Percentiles rank a stretch among this genome's conserved stretches.
Evolutionary conservation across 1,140 invertebrate genomes (phyloP).

Genomic region (Cydia pomonella): DNA sequence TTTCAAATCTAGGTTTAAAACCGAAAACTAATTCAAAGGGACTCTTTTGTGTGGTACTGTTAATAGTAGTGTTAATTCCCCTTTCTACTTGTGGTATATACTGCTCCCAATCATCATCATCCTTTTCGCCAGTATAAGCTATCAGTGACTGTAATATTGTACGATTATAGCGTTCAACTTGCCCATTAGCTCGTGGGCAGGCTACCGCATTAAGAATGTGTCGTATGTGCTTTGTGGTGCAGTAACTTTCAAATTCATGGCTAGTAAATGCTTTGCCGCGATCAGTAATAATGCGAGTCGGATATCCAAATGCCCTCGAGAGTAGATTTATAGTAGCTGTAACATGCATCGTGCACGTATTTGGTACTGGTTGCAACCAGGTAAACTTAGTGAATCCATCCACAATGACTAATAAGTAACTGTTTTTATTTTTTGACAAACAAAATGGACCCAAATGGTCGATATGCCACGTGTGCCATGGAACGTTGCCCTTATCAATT

Average conservation of each 20-base stretch:
- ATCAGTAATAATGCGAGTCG: constrained; percentile 39
- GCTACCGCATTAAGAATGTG: constrained; percentile 35
- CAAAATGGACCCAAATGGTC: constrained; percentile 34
- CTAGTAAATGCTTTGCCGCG: constrained; percentile 39
- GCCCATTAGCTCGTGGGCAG: constrained; percentile 38
- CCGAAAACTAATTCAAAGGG: constrained; percentile 28
- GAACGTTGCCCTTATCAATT: constrained; percentile 40
- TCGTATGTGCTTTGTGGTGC: constrained; percentile 32
- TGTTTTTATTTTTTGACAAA: neutral
- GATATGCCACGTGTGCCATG: constrained; percentile 42
- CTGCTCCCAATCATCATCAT: constrained; percentile 24
- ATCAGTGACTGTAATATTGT: neutral
- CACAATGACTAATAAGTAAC: constrained; percentile 3
- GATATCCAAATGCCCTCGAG: constrained; percentile 37
- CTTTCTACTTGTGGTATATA: constrained; percentile 22
- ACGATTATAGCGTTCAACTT: constrained; percentile 36
- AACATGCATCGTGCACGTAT: neutral
- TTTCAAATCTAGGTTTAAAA: constrained; percentile 28
- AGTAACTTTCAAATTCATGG: constrained; percentile 39
- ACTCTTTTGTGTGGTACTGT: constrained; percentile 29
- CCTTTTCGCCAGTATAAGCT: constrained; percentile 8
- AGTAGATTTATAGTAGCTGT: constrained; percentile 2
- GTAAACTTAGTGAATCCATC: constrained; percentile 13
- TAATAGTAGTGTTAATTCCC: constrained; percentile 16
- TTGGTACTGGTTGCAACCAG: constrained; percentile 14